Percentiles rank a stretch among this genome's conserved stretches.
phyloP scores from a whole-genome alignment of 2,888 invertebrate species.

The Dromius quadrimaculatus region DNA sequence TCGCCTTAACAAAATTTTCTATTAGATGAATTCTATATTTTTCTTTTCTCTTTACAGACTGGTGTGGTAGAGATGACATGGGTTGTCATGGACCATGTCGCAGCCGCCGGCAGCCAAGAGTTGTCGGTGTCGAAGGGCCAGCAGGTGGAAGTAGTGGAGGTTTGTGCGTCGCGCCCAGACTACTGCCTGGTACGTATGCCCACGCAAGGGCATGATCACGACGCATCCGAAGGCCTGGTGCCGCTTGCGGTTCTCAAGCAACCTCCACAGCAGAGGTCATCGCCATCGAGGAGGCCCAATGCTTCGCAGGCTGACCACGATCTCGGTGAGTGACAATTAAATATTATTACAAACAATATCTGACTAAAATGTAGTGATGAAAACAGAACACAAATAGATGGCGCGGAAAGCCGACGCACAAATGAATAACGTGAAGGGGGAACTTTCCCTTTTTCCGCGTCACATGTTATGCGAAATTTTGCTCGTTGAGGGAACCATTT shows the following conservation, averaged over 20 bases:
- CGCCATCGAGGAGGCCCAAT: slow-evolving; percentile 68
- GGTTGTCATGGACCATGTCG: slow-evolving; percentile 88
- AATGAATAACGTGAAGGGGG: too few species aligned
- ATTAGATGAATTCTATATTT: too few species aligned
- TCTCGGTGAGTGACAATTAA: slow-evolving; percentile 65
- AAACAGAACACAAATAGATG: too few species aligned
- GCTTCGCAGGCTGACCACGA: slow-evolving; percentile 64
- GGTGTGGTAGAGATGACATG: slow-evolving; percentile 90
- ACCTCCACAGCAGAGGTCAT: slow-evolving; percentile 74
- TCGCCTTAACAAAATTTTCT: too few species aligned
- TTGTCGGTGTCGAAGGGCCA: slow-evolving; percentile 90
- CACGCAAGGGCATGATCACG: slow-evolving; percentile 66
- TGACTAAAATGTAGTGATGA: too few species aligned
- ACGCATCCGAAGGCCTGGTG: slow-evolving; percentile 81
- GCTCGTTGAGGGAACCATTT: too few species aligned
- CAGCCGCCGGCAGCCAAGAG: slow-evolving; percentile 82
- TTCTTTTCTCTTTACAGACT: slow-evolving; percentile 70
- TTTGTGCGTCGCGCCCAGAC: slow-evolving; percentile 75
- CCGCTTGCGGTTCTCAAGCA: slow-evolving; percentile 84
- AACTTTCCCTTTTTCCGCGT: too few species aligned
- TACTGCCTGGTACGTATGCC: slow-evolving; percentile 79
- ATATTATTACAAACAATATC: too few species aligned
- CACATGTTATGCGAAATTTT: too few species aligned
- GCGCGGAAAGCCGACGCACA: too few species aligned
- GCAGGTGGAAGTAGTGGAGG: slow-evolving; percentile 92